Percentiles rank a stretch among this genome's conserved stretches.
phyloP scores from a whole-genome alignment of 2,888 invertebrate species.

The Spodoptera exigua region DNA sequence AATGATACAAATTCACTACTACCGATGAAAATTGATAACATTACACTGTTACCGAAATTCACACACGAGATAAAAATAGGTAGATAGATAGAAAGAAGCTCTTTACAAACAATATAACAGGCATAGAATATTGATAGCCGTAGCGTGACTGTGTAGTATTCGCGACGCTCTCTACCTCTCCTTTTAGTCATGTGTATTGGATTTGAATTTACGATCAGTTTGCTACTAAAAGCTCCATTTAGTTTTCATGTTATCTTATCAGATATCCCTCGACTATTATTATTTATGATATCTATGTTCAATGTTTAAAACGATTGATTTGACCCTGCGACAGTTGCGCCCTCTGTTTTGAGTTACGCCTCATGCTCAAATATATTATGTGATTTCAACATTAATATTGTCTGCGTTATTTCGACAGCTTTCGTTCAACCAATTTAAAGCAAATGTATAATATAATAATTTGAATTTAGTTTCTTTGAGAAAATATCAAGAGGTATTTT shows the following conservation, averaged over 20 bases:
- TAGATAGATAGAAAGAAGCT: slow-evolving; percentile 45
- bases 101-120: slow-evolving; percentile 54
- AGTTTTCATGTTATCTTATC: slow-evolving; percentile 56
- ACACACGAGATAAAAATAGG: slow-evolving; percentile 38
- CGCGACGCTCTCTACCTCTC: slow-evolving; percentile 57
- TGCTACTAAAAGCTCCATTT: slow-evolving; percentile 60
- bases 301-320: slow-evolving; percentile 32
- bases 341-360: slow-evolving; percentile 7
- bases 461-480: slow-evolving; percentile 11
- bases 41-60: slow-evolving; percentile 26
- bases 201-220: slow-evolving; percentile 70
- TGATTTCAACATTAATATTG: slow-evolving; percentile 15
- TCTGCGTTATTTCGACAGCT: slow-evolving; percentile 26
- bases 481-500: slow-evolving; percentile 18
- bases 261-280: slow-evolving; percentile 49
- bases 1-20: slow-evolving; percentile 1
- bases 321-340: slow-evolving; percentile 18
- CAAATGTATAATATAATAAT: slow-evolving; percentile 19
- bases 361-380: slow-evolving; percentile 15
- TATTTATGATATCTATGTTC: slow-evolving; percentile 47
- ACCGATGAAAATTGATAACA: slow-evolving; percentile 37
- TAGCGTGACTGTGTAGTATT: slow-evolving; percentile 65
- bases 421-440: slow-evolving; percentile 3
- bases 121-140: slow-evolving; percentile 58
- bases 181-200: slow-evolving; percentile 64